Evolutionary conservation across 2,113 vertebrate genomes (phyloP), one percentile per base, ranked within the genome.

Genomic region (Thymallus thymallus): DNA sequence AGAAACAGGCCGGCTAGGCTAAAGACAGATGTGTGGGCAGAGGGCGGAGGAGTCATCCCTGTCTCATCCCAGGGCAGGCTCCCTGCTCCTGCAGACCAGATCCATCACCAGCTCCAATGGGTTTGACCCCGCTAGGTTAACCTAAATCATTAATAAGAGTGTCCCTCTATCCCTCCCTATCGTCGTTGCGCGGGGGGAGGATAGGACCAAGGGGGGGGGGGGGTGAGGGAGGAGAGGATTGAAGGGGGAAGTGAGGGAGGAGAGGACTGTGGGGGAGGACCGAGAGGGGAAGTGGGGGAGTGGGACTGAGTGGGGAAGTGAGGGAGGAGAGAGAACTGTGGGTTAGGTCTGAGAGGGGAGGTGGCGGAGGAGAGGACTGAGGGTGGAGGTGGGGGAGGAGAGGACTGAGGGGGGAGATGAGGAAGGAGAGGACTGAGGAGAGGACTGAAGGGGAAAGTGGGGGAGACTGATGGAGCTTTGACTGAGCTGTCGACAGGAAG

Each of bases 71-170:
- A 92, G 91, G 91, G 89, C 89, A 84, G 87, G 56, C 20, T 60
- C 56, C 56, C 56, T 22, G 90, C 90, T 93, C 91, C 93, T 81
- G 90, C 95, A 96, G 94, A 95, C 94, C 94, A 95, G 92, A 96
- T 98, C 94, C 93, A 95, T 97, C 96, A 97, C 92, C 92, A 92
- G 90, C 91, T 94, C 92, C 92, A 95, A 98, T 98, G 95, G 94
- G 95, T 98, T 97, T 98, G 96, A 98, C 97, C 96, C 93, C 91
- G 92, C 86, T 93, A 94, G 95, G 94, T 96, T 93, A 95, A 96
- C 94, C 90, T 89, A 93, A 93, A 92, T 91, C 94, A 98, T 98
- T 95, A 96, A 96, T 96, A 95, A 95, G 93, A 92, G 93, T 92
- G 93, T 88, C 87, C 88, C 91, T 93, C 24, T 63, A 29, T 64